Base-by-base conservation (phyloP, 2,888 invertebrate species). In the Pseudoips prasinana region DNA sequence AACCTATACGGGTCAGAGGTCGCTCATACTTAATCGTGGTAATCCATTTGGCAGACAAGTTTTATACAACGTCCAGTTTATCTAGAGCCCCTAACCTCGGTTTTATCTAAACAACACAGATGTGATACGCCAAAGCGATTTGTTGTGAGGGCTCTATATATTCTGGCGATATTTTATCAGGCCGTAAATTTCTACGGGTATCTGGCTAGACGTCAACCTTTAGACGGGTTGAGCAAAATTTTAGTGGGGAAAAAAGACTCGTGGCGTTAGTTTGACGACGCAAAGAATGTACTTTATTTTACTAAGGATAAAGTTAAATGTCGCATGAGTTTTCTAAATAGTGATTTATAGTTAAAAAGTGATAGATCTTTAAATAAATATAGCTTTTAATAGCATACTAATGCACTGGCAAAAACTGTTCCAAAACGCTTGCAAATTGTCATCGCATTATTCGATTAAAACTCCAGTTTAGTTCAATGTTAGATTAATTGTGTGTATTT, bases 1-100 rank as follows among this genome's bases (percentile, higher is more conserved):
- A 74, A 71, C 73, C 66, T 73, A 75, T 74, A 69, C 68, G 73
- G 79, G 75, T 71, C 74, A 76, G 63, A 73, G 78, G 72, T 76
- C 69, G 63, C 73, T 78, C 74, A 78, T 73, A 74, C 78, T 76
- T 84, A 85, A 84, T 83, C 78, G 77, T 56, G 63, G 76, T 82
- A 83, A 87, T 86, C 79, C 77, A 79, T 86, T 83, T 72, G 70
- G 64, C 60, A 78, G 81, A 76, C 81, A 80, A 80, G 78, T 78
- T 79, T 78, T 74, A 73, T 64, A 69, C 68, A 56, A 42, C 57
- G 64, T 29, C 81, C 71, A 73, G 43, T 55, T 36, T 58, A 60
- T 37, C 26, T 22, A 60, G 85, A 73, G 52, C 79, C 22, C 45
- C 53, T 36, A 55, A 44, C 38, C 56, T 46, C 47, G 35, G 48